Percentiles rank a stretch among this genome's conserved stretches.
Evolutionary conservation across 2,888 invertebrate species (phyloP).

Genomic region (Drosophila crucigera): DNA sequence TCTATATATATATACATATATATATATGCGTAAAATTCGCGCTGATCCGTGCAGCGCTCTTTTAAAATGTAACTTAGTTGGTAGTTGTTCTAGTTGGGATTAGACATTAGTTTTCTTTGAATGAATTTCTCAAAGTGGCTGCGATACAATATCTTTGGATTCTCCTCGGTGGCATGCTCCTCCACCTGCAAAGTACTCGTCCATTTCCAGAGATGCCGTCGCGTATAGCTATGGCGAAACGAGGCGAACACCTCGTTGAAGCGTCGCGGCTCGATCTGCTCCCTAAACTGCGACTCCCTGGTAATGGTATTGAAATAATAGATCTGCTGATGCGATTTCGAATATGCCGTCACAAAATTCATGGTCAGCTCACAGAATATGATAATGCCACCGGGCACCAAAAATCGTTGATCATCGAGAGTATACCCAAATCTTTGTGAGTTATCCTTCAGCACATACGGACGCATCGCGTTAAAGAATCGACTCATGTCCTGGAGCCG

Average conservation of each 20-base stretch:
- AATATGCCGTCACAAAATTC: slow-evolving; percentile 73
- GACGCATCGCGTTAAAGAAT: slow-evolving; percentile 82
- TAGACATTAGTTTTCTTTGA: slow-evolving; percentile 46
- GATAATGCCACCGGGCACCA: slow-evolving; percentile 84
- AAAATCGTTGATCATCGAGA: slow-evolving; percentile 81
- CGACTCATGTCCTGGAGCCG: slow-evolving; percentile 71
- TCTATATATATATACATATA: not conserved
- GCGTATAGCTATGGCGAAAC: slow-evolving; percentile 80
- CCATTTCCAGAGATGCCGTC: slow-evolving; percentile 84
- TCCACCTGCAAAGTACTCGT: slow-evolving; percentile 83
- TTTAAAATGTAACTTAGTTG: slow-evolving; percentile 18
- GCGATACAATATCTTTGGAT: slow-evolving; percentile 74
- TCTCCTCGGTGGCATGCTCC: slow-evolving; percentile 67
- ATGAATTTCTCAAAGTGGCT: slow-evolving; percentile 75
- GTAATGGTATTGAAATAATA: slow-evolving; percentile 79
- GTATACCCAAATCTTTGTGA: slow-evolving; percentile 80
- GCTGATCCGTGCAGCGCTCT: not conserved
- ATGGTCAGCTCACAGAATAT: slow-evolving; percentile 81
- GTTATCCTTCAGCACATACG: slow-evolving; percentile 83
- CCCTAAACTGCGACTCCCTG: slow-evolving; percentile 65
- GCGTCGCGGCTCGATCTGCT: slow-evolving; percentile 53
- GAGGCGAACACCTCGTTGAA: slow-evolving; percentile 78
- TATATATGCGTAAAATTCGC: not conserved
- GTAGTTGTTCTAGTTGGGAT: slow-evolving; percentile 26
- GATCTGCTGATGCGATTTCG: slow-evolving; percentile 69